Base-by-base conservation (phyloP, 2,888 invertebrate genomes). In the Macrostomum cliftonense region DNA sequence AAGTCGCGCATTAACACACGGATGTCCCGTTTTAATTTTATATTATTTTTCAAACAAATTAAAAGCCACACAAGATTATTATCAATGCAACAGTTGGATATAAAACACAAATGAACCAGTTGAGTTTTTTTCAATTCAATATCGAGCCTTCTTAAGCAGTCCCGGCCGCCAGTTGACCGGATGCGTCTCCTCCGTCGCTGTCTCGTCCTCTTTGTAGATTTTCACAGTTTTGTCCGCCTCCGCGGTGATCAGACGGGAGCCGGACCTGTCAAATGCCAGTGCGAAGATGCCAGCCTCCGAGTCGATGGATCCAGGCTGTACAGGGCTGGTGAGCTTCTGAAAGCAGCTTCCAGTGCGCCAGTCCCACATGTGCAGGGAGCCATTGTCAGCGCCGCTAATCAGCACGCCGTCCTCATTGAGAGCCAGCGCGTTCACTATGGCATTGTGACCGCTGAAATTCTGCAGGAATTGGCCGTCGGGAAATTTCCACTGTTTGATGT, bases 211-310 rank as follows among this genome's bases (percentile, higher is more conserved):
- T 65, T 83, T 86, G 73, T 95, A 99, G 55, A 97, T 83, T 76
- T 99, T 99, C 59, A 99, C 87, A 1, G 95, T 95, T 73, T 97
- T 99, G 71, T 99, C 97, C 0, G 95, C 93, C 70, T 97, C 97
- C 0, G 87, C 84, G 0, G 95, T 91, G 57, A 99, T 83, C 54
- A 97, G 78, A 17, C 95, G 77, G 1, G 83, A 81, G 20, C 91
- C 89, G n/a, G 88, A 87, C 56, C 82, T 80, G 71, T 97, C 97
- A 70, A 84, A 99, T 1, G 79, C 80, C 78, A 91, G 82, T 47
- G 93, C 81, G 74, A 91, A 97, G 55, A 99, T 83, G 40, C 97
- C 97, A 16, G 91, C 86, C 71, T 99, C 97, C 14, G 89, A 91
- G 71, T 97, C 97, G 81, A 99, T 95, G 0, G 95, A 95, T 13